These are phyloP conservation scores for Apis florea DNA, from an alignment of 1,140 invertebrate species.

Conservation along the genomic window DNA sequence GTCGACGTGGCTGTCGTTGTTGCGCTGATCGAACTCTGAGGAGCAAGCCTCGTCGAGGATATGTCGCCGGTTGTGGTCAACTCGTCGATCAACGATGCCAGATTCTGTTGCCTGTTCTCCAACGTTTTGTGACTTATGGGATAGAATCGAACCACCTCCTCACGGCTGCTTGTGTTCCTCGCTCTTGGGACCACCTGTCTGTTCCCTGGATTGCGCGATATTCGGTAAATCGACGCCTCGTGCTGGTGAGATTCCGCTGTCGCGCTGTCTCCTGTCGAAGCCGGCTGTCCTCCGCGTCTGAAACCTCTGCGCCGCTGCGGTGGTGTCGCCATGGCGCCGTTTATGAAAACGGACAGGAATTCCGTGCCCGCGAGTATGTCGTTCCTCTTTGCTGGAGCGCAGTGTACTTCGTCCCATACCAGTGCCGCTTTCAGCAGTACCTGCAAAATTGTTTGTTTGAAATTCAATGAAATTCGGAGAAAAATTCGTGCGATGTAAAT, in stretches of 20 bases:
- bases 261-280: constrained; percentile 68
- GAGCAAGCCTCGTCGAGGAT: constrained; percentile 41
- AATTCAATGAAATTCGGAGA: background rate
- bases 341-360: constrained; percentile 82
- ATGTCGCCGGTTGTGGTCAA: constrained; percentile 62
- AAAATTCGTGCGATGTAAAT: too few species aligned
- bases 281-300: constrained; percentile 59
- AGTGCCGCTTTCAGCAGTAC: constrained; percentile 75
- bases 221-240: constrained; percentile 76
- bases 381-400: constrained; percentile 71
- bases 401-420: constrained; percentile 67
- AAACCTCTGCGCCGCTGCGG: constrained; percentile 73
- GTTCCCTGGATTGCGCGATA: constrained; percentile 71
- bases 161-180: constrained; percentile 54
- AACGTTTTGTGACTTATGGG: constrained; percentile 74
- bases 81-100: constrained; percentile 70
- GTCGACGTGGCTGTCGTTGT: constrained; percentile 25
- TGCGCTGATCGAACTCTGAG: constrained; percentile 13
- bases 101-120: constrained; percentile 69
- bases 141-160: constrained; percentile 69
- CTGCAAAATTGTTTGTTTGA: constrained; percentile 57
- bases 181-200: constrained; percentile 53
- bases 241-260: constrained; percentile 73
- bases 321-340: constrained; percentile 76
- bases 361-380: constrained; percentile 82